Conservation (phyloP, 2,888 invertebrate genomes). For the Drosophila maculinotata region DNA sequence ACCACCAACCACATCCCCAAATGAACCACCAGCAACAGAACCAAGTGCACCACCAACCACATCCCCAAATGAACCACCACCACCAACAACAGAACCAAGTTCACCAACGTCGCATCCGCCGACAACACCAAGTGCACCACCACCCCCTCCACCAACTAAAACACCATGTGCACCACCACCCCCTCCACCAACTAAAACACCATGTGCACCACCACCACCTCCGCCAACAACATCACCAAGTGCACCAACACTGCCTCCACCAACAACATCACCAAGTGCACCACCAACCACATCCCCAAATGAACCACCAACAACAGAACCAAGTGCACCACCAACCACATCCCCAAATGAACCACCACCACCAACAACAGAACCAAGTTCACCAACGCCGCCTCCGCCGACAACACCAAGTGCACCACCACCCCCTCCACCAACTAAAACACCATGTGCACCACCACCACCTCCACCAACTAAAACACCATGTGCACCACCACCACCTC, state of each 20-base stretch:
- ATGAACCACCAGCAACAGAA: too few relatives aligned
- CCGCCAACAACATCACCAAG: background rate
- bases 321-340: background rate
- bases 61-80: background rate
- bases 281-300: constrained; percentile 10
- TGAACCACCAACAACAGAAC: constrained; percentile 1
- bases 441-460: constrained; percentile 8
- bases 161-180: constrained; percentile 1
- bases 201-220: background rate
- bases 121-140: too few relatives aligned
- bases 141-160: background rate
- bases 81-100: constrained; percentile 9
- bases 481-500: background rate
- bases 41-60: too few relatives aligned
- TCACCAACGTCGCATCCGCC: too few relatives aligned
- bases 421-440: constrained; percentile 10
- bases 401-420: constrained; percentile 8
- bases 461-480: background rate
- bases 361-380: constrained; percentile 15
- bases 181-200: too few relatives aligned
- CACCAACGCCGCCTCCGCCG: background rate
- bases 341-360: constrained; percentile 1
- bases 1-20: constrained; percentile 6
- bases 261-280: background rate
- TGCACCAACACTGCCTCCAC: too few relatives aligned